Conservation (phyloP, 2,113 vertebrate species). For the Xenus cinereus region DNA sequence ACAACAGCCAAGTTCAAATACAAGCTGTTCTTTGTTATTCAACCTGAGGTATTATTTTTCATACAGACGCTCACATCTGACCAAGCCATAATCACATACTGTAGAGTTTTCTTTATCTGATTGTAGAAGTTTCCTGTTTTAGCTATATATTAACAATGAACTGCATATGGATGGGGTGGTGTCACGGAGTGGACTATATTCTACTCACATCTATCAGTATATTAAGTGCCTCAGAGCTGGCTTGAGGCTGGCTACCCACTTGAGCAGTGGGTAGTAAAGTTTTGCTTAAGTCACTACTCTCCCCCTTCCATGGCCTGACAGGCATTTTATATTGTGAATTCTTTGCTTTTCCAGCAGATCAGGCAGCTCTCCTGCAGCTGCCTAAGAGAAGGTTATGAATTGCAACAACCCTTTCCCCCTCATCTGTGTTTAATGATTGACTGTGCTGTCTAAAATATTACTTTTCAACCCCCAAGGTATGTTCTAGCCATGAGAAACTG, state of each 20-base stretch:
- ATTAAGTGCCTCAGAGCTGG: background rate
- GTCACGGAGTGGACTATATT: background rate
- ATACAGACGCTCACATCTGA: constrained; percentile 38
- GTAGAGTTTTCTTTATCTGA: constrained; percentile 53
- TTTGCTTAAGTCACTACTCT: background rate
- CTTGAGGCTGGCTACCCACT: no score
- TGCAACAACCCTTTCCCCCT: background rate
- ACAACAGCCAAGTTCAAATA: constrained; percentile 65
- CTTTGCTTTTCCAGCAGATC: background rate
- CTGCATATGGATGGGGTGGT: background rate
- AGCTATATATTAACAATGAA: constrained; percentile 14
- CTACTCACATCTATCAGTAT: constrained; percentile 3
- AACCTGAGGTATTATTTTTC: constrained; percentile 50
- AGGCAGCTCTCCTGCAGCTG: background rate
- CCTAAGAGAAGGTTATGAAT: background rate
- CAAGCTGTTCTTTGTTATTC: constrained; percentile 70
- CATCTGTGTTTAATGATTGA: background rate
- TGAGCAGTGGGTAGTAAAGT: background rate
- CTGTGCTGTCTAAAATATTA: background rate
- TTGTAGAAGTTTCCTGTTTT: constrained; percentile 33
- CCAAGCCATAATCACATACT: constrained; percentile 37
- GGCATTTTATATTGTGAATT: background rate
- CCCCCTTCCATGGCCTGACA: background rate
- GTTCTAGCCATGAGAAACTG: background rate
- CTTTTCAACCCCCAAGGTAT: background rate